Evolutionary conservation across 2,113 vertebrate species (phyloP), one percentile per base, ranked within the genome.

Genomic region (Ascaphus truei): DNA sequence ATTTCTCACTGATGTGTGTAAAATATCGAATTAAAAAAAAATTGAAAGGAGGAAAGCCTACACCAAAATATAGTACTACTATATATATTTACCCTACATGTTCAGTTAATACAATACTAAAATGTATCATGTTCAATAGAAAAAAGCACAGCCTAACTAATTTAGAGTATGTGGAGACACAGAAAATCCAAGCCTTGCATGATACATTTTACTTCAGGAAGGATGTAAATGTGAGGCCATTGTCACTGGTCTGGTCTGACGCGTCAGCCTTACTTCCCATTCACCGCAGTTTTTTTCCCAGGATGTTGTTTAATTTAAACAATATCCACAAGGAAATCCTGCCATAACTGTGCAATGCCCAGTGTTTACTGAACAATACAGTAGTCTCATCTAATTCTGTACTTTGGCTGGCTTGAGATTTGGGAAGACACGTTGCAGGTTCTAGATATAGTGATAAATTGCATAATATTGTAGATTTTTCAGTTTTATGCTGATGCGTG

Each of bases 221-320:
- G 65, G 65, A 48, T 58, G 41, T 67, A 47, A 45, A 57, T 47
- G 34, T 31, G 16, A 58, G 12, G 23, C 53, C 51, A 58, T 47
- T 68, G 52, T 58, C 65, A 57, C 20, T 23, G 34, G 52, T 22
- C 29, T 26, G 39, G 23, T 57, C 53, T 20, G 65, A 47, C 36
- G 30, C 65, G 39, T 68, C 65, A 68, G 53, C 65, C 20, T 47
- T 18, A 33, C 39, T 34, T 68, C 39, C 65, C 52, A 31, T 56
- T 48, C 65, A 58, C 65, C 57, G 52, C 20, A 36, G n/a, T n/a
- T n/a, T n/a, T 47, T 58, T 37, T 30, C 48, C 18, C 53, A 68
- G 65, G 65, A 68, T 68, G 65, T 57, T 48, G 52, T 68, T 68
- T 68, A 58, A 68, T 27, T n/a, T 20, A 58, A 68, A 68, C 53